Evolutionary conservation across 2,797 vertebrate genomes (phyloP), one percentile per base, ranked within the genome.

Genomic region (Monodelphis domestica): DNA sequence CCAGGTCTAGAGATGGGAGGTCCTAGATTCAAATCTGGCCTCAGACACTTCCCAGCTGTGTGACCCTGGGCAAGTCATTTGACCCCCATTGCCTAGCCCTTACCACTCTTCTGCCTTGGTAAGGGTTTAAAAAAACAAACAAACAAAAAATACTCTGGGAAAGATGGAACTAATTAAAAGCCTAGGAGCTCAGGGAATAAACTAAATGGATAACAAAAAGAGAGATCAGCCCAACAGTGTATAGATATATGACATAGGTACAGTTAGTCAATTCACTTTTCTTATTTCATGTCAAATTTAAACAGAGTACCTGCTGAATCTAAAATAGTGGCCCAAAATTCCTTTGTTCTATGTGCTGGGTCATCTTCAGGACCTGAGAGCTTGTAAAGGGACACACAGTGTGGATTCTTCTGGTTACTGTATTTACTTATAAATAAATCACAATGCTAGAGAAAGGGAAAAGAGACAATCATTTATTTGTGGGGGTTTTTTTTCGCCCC

Each of bases 341-440:
- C 98, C 94, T 98, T 98, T 88, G 98, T 98, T 94, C 97, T 98
- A 4, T 97, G 98, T 96, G 97, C 88, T 87, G 97, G 94, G 92
- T 98, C 98, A 56, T 98, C 98, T 70, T 98, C 98, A 6, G 98
- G 93, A 70, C 97, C 98, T n/a, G 98, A 98, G n/a, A 99, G 96
- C 56, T 98, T 98, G 95, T 98, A 99, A 88, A 99, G 98, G 29
- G 98, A 98, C 92, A 99, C 98, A 91, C 98, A 98, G 93, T 99
- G 98, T 0, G 98, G 98, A 93, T 96, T 98, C 97, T 98, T 98
- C 98, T 99, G 98, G 87, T 98, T 99, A 95, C 99, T 99, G 96
- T 98, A 99, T 94, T 99, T 98, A 97, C 98, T 99, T 96, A 99
- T 98, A 91, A 99, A 99, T 98, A 99, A 98, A 97, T 99, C 99